Conservation (phyloP, 2,113 vertebrate genomes). For the Tringa solitaria region DNA sequence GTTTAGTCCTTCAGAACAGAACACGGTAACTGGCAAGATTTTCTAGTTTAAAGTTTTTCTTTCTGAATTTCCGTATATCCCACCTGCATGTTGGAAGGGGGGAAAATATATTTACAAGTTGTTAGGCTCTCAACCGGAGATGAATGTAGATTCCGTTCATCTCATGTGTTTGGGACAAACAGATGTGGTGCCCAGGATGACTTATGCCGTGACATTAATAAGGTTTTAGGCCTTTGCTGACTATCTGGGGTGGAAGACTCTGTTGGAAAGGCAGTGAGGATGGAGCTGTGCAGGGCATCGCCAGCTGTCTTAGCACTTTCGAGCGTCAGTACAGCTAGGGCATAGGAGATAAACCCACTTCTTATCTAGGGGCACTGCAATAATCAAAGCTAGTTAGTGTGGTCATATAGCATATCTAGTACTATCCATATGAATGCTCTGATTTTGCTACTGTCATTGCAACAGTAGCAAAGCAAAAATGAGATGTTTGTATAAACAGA, state of each 20-base stretch:
- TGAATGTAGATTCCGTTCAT: background rate
- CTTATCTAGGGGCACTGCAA: background rate
- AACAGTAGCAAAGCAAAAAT: background rate
- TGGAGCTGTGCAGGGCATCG: background rate
- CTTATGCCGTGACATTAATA: background rate
- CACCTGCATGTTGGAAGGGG: background rate
- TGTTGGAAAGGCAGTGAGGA: background rate
- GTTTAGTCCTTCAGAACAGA: background rate
- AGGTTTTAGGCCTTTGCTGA: background rate
- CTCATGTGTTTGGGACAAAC: background rate
- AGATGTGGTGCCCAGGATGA: background rate
- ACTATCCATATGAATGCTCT: fast-evolving
- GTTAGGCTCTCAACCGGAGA: background rate
- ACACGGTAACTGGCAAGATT: background rate
- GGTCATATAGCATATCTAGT: fast-evolving
- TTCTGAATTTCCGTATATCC: background rate
- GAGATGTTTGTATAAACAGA: background rate
- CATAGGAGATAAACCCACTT: background rate
- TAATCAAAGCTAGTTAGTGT: background rate
- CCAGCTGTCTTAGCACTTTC: background rate
- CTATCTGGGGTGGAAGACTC: background rate
- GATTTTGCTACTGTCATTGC: background rate
- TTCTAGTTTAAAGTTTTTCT: background rate
- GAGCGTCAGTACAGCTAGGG: background rate
- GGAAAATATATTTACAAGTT: background rate